Percentiles rank a stretch among this genome's conserved stretches.
phyloP scores from a whole-genome alignment of 2,113 vertebrate genomes.

The Hipposideros armiger region DNA sequence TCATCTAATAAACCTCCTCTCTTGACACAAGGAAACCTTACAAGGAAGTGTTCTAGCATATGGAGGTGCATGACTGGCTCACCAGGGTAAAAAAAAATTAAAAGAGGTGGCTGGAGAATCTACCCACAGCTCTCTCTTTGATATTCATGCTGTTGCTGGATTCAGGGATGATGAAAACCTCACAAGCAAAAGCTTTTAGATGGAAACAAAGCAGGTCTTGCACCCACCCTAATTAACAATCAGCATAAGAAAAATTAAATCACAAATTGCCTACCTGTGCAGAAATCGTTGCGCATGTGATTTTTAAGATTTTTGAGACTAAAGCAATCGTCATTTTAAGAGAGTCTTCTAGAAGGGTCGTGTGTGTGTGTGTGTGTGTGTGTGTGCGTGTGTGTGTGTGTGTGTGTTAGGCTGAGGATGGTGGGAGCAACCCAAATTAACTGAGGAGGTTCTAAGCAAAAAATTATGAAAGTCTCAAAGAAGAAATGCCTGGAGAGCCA shows the following conservation, averaged over 20 bases:
- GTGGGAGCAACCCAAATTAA: neutral
- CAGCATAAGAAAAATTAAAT: constrained; percentile 57
- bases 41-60: constrained; percentile 50
- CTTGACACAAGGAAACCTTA: constrained; percentile 12
- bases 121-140: constrained; percentile 65
- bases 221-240: constrained; percentile 74
- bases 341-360: neutral
- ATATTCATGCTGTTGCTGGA: constrained; percentile 53
- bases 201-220: constrained; percentile 78
- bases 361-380: neutral
- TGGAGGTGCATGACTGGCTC: neutral
- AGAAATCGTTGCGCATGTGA: constrained; percentile 25
- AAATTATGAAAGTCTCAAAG: neutral
- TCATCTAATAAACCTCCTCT: neutral
- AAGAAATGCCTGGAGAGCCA: neutral
- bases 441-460: neutral
- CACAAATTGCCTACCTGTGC: constrained; percentile 66
- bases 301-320: neutral
- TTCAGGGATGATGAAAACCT: constrained; percentile 67
- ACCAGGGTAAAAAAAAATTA: constrained; percentile 62
- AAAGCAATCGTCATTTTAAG: neutral
- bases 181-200: constrained; percentile 62
- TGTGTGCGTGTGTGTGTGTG: neutral
- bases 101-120: constrained; percentile 77
- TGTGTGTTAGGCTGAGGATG: neutral